Conservation (phyloP, 2,797 vertebrate species). For the Silurus lanzhouensis region DNA sequence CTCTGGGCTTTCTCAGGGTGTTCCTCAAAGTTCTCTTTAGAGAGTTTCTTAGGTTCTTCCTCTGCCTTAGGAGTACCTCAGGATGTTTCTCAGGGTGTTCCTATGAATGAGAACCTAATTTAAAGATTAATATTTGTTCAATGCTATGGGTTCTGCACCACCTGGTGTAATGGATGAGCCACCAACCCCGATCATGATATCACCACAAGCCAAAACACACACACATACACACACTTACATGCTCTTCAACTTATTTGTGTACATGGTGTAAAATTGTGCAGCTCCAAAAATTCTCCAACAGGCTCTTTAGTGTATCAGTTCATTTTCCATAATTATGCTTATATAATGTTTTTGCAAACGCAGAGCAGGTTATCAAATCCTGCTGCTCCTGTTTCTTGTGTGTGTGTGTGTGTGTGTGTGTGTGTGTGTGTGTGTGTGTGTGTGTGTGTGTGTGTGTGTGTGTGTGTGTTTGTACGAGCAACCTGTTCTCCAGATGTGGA, state of each 20-base stretch:
- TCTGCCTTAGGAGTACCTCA: no score
- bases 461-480: neutral
- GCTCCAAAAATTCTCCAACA: neutral
- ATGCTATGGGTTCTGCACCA: neutral
- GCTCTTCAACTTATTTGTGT: neutral
- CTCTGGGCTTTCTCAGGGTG: no score
- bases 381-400: conserved; percentile 11
- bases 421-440: neutral
- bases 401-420: neutral
- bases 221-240: neutral
- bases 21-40: no score
- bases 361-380: conserved; percentile 1
- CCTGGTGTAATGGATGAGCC: neutral
- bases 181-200: neutral
- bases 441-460: neutral
- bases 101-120: neutral
- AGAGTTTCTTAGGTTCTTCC: no score
- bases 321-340: conserved; percentile 19
- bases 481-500: conserved; percentile 40
- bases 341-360: conserved; percentile 7
- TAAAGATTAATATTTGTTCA: neutral
- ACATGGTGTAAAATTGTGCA: conserved; percentile 6
- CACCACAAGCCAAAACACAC: neutral
- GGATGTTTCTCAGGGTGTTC: no score
- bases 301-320: neutral